Conservation (phyloP, 2,888 invertebrate species). For the Athrips mouffetella region DNA sequence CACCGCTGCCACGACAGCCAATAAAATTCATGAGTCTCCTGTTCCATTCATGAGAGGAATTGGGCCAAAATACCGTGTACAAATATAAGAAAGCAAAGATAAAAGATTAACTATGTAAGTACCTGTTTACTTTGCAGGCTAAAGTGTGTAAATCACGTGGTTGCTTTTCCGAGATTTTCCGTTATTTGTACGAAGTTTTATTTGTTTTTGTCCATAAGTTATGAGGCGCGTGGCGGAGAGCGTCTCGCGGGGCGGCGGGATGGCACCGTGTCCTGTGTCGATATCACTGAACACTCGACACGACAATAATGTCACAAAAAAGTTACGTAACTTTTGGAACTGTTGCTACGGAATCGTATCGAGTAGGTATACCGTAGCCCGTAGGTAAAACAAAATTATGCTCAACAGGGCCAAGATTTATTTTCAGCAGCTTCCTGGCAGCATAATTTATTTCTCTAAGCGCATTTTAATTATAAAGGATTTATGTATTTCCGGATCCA, state of each 20-base stretch:
- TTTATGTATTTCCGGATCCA: conserved; percentile 38
- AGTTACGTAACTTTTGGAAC: too few species aligned
- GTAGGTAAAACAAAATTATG: too few species aligned
- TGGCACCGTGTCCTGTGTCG: background rate
- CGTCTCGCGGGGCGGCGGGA: background rate
- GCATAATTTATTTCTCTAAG: conserved; percentile 43
- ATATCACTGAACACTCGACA: too few species aligned
- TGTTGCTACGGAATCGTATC: too few species aligned
- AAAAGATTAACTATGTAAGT: too few species aligned
- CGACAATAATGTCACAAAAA: too few species aligned
- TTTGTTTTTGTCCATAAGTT: conserved; percentile 6
- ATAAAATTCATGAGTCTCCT: conserved; percentile 54
- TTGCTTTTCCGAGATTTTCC: background rate
- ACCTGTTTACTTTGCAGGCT: too few species aligned
- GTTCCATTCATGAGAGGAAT: conserved; percentile 49
- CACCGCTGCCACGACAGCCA: conserved; percentile 27
- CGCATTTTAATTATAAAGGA: conserved; percentile 45
- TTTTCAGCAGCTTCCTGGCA: conserved; percentile 30
- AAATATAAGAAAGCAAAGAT: conserved; percentile 37
- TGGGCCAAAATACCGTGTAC: conserved; percentile 41
- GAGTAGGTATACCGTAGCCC: too few species aligned
- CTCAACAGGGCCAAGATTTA: too few species aligned
- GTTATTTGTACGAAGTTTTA: conserved; percentile 8
- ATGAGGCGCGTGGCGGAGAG: background rate
- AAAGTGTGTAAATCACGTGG: background rate